phyloP scores from a whole-genome alignment of 2,797 vertebrate species.

The Danio tinwini region DNA sequence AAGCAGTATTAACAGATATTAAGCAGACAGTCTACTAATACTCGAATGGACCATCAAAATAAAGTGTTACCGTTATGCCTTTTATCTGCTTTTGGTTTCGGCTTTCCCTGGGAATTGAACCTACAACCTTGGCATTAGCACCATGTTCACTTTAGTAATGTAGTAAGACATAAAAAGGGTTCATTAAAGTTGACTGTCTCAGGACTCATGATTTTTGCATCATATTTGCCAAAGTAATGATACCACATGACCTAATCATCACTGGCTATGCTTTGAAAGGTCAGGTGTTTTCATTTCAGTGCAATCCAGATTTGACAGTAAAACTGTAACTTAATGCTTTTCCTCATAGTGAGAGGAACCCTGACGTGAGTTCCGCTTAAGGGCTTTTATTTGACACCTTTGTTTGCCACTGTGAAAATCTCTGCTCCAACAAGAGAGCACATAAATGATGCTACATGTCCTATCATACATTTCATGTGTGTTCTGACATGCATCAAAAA shows the following conservation, averaged over 20 bases:
- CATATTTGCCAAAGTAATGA: neutral
- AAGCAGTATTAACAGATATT: too few species aligned
- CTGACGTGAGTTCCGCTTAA: neutral
- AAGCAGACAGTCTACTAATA: too few species aligned
- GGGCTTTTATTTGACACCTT: constrained; percentile 7
- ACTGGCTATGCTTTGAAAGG: neutral
- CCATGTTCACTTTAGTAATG: neutral
- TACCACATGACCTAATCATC: neutral
- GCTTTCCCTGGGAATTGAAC: too few species aligned
- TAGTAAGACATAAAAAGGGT: neutral
- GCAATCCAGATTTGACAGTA: neutral
- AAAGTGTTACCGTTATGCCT: too few species aligned
- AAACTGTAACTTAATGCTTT: neutral
- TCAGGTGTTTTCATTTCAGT: neutral
- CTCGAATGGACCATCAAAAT: too few species aligned
- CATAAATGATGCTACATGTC: neutral
- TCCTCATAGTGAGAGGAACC: neutral
- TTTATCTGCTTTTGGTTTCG: too few species aligned
- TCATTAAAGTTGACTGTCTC: neutral
- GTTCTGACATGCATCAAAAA: neutral
- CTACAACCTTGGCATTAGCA: too few species aligned
- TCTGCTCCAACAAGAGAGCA: neutral
- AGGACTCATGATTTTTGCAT: neutral
- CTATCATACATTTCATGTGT: neutral
- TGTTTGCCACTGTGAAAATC: constrained; percentile 36